A percentile compares a stretch with the other conserved stretches of the same genome.
Evolutionary conservation across 2,113 vertebrate genomes (phyloP).

Genomic region (Helogale parvula): DNA sequence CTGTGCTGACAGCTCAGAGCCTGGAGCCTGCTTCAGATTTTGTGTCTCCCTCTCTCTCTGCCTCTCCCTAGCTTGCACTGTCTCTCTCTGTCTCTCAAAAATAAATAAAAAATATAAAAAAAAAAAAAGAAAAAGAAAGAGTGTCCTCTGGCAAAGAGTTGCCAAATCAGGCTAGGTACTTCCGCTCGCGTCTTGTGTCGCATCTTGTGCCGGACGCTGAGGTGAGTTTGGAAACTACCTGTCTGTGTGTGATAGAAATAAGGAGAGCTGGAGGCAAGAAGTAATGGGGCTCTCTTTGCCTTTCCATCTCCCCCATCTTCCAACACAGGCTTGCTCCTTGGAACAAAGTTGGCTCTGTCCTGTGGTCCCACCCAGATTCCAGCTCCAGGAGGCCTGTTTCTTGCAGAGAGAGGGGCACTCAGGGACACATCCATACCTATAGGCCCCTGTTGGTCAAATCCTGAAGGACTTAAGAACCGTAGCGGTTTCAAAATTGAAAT

Average conservation of each 20-base stretch:
- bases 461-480: background rate
- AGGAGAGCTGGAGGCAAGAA: background rate
- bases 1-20: too few relatives aligned
- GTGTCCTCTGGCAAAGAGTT: background rate
- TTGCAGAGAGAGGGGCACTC: background rate
- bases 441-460: background rate
- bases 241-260: background rate
- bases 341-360: constrained; percentile 16
- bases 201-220: background rate
- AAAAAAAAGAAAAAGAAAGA: too few relatives aligned
- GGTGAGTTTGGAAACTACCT: background rate
- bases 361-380: background rate
- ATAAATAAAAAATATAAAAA: too few relatives aligned
- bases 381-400: background rate
- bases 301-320: background rate
- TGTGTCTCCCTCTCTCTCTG: too few relatives aligned
- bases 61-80: too few relatives aligned
- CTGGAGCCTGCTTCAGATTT: too few relatives aligned
- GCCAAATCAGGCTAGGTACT: background rate
- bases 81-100: too few relatives aligned
- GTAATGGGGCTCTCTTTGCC: background rate
- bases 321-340: background rate
- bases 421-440: fast-evolving
- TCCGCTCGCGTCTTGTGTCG: fast-evolving
- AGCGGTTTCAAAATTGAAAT: background rate